phyloP scores from a whole-genome alignment of 1,140 invertebrate genomes.

The Acromyrmex echinatior region DNA sequence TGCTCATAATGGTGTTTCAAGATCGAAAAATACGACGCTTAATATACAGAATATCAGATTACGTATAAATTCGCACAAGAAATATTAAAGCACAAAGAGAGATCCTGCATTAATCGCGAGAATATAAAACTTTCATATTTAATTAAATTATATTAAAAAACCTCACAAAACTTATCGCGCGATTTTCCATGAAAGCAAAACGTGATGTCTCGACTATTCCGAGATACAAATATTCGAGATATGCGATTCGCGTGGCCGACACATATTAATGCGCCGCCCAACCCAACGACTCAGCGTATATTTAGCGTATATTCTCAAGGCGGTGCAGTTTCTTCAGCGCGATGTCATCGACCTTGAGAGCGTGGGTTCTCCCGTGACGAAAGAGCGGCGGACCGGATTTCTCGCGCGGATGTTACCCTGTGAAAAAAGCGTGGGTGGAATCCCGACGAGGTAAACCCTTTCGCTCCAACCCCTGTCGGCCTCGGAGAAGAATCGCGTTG shows the following conservation, averaged over 20 bases:
- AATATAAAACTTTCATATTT: too few species aligned
- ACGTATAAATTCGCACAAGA: too few species aligned
- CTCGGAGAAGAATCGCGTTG: conserved; percentile 10
- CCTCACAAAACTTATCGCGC: not conserved
- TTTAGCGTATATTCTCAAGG: conserved; percentile 27
- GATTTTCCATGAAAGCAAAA: not conserved
- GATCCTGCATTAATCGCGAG: too few species aligned
- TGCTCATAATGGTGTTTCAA: too few species aligned
- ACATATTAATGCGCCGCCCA: not conserved
- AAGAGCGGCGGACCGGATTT: conserved; percentile 63
- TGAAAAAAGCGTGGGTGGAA: conserved; percentile 87
- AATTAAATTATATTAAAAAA: too few species aligned
- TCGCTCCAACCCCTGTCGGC: conserved; percentile 75
- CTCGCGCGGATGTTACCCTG: conserved; percentile 81
- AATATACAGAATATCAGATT: too few species aligned
- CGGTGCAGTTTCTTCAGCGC: not conserved
- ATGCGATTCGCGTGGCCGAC: not conserved
- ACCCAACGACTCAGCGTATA: conserved; percentile 21
- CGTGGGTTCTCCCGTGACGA: conserved; percentile 36
- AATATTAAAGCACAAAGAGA: too few species aligned
- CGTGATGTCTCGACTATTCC: not conserved
- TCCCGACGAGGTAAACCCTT: conserved; percentile 84
- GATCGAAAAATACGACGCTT: too few species aligned
- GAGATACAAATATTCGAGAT: not conserved
- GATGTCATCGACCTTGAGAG: conserved; percentile 48